Evolutionary conservation across 2,113 vertebrate species (phyloP).

Genomic region (Grus americana): DNA sequence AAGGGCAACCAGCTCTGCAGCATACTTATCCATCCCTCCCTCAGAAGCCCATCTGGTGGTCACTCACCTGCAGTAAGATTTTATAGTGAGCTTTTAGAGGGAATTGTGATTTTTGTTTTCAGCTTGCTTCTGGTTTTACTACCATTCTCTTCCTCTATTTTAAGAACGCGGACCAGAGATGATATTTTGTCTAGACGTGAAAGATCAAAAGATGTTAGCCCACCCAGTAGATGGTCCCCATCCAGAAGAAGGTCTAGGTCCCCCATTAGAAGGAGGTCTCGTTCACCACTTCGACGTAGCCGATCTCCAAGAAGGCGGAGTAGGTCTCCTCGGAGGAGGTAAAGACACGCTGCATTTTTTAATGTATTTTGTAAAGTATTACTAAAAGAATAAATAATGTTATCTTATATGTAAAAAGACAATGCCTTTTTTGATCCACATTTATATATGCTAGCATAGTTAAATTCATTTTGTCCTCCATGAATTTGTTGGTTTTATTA

Average conservation of each 20-base stretch:
- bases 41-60: neutral
- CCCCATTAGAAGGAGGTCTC: constrained; percentile 80
- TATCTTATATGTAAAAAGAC: neutral
- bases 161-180: constrained; percentile 80
- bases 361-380: neutral
- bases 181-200: constrained; percentile 78
- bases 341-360: neutral
- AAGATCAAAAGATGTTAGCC: constrained; percentile 78
- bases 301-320: constrained; percentile 87
- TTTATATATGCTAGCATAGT: neutral
- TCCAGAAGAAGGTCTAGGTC: constrained; percentile 82
- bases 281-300: constrained; percentile 84
- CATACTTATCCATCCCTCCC: neutral
- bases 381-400: neutral
- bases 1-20: neutral
- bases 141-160: neutral
- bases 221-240: constrained; percentile 78
- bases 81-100: neutral
- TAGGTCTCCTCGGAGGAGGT: constrained; percentile 90
- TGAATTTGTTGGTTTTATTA: neutral
- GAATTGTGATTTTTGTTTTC: neutral
- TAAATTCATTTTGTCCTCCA: neutral
- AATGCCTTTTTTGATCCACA: accelerated
- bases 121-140: neutral
- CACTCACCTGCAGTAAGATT: neutral